phyloP scores from a whole-genome alignment of 2,113 vertebrate species.

The Hemicordylus capensis region DNA sequence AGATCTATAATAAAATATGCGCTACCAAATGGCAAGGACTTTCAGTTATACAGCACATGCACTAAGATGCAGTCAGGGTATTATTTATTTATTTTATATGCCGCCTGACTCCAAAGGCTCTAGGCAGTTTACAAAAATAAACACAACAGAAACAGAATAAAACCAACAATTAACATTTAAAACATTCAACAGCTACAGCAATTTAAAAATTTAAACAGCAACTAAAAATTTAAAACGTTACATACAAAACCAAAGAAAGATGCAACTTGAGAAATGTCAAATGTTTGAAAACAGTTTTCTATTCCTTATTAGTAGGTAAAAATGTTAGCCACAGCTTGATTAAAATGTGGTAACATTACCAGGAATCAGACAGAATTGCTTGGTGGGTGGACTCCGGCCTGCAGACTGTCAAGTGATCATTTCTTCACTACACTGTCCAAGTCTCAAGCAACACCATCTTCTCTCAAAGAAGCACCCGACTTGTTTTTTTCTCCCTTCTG shows the following conservation, averaged over 20 bases:
- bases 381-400: not conserved
- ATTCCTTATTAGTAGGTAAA: not conserved
- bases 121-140: no score
- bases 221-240: no score
- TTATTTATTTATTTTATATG: no score
- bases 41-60: no score
- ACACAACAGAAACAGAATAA: no score
- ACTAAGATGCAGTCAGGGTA: not conserved
- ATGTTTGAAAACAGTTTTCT: not conserved
- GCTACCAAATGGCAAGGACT: not conserved
- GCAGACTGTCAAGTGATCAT: not conserved
- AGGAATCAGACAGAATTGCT: not conserved
- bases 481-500: not conserved
- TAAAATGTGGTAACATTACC: not conserved
- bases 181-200: no score
- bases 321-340: not conserved
- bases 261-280: not conserved
- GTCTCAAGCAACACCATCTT: not conserved
- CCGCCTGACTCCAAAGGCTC: no score
- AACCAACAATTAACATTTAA: no score
- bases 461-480: not conserved
- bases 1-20: not conserved
- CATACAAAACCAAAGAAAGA: not conserved
- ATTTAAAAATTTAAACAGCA: no score
- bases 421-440: not conserved